Percentiles rank a stretch among this genome's conserved stretches.
These are phyloP conservation scores for Dipodomys spectabilis DNA, from an alignment of 2,113 vertebrate genomes.

Conservation along the genomic window DNA sequence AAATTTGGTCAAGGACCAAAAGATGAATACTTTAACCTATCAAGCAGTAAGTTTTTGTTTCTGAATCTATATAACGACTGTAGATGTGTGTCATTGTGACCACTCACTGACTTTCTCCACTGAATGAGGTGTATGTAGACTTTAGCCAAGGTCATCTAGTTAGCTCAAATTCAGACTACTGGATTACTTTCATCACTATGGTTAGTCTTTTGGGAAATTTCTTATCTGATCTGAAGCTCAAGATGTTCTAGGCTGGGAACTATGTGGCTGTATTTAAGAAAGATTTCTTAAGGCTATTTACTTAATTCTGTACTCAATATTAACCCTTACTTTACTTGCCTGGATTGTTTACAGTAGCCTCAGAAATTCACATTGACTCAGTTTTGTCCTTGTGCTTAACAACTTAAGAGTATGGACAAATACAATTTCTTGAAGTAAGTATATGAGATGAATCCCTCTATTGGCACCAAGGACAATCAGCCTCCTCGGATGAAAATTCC, in stretches of 20 bases:
- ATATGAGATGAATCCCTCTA: background rate
- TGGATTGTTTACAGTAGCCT: background rate
- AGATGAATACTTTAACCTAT: background rate
- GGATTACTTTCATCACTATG: background rate
- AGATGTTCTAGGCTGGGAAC: slow-evolving; percentile 20
- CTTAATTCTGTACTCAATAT: background rate
- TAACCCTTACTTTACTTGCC: background rate
- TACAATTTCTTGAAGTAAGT: slow-evolving; percentile 28
- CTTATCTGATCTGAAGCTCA: slow-evolving; percentile 32
- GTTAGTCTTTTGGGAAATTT: background rate
- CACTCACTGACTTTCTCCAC: background rate
- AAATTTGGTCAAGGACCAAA: background rate
- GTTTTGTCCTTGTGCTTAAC: background rate
- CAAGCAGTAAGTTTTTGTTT: background rate
- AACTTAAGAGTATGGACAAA: background rate
- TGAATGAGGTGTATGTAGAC: background rate
- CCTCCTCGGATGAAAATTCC: background rate
- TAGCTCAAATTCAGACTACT: background rate
- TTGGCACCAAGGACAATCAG: background rate
- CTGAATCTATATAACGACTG: background rate
- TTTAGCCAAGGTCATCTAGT: background rate
- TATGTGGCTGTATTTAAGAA: background rate
- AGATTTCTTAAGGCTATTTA: background rate
- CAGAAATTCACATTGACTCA: background rate
- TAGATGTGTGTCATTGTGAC: background rate